Percentiles rank a stretch among this genome's conserved stretches.
phyloP scores from a whole-genome alignment of 2,113 vertebrate genomes.

The Perognathus longimembris region DNA sequence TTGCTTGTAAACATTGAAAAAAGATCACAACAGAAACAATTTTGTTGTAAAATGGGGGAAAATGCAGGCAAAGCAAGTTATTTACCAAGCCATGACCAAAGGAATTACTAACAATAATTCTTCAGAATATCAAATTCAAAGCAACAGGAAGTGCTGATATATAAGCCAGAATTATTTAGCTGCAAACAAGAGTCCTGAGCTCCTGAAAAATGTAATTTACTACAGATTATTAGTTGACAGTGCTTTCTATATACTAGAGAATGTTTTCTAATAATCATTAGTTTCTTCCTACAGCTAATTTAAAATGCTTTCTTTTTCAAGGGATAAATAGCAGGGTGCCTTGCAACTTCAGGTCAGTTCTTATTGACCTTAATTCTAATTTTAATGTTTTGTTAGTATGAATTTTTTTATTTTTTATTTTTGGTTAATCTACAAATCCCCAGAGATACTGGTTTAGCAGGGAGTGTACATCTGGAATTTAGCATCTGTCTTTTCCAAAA shows the following conservation, averaged over 20 bases:
- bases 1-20: not conserved
- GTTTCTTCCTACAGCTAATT: not conserved
- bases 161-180: not conserved
- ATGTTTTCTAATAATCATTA: not conserved
- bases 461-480: not conserved
- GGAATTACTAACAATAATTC: not conserved
- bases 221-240: not conserved
- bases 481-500: not conserved
- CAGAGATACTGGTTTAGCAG: not conserved
- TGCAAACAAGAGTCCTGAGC: not conserved
- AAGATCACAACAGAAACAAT: not conserved
- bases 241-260: not conserved
- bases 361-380: not conserved
- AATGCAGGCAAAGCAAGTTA: not conserved
- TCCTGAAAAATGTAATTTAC: not conserved
- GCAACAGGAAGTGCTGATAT: not conserved
- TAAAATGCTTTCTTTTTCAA: not conserved
- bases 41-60: not conserved
- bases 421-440: not conserved
- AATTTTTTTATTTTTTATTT: too few species aligned
- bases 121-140: conserved; percentile 20
- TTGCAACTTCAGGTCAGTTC: not conserved
- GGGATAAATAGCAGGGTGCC: not conserved
- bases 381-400: not conserved
- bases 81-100: not conserved